phyloP scores from a whole-genome alignment of 2,888 invertebrate species.

The Pachycephus smyrnensis region DNA sequence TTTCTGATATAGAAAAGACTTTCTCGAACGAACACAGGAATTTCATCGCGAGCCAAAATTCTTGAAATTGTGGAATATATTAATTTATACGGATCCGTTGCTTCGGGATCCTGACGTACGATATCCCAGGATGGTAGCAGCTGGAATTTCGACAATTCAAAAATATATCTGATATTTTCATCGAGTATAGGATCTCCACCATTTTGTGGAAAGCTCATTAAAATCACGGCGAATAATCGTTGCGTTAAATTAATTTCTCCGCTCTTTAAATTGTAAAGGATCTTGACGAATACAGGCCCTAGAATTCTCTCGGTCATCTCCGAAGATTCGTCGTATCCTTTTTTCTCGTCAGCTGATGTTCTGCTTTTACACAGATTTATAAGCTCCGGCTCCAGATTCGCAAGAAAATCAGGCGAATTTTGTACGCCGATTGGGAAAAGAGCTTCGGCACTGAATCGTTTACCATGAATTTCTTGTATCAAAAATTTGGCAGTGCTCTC shows the following conservation, averaged over 20 bases:
- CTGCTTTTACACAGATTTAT: slow-evolving; percentile 2
- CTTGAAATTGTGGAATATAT: slow-evolving; percentile 22
- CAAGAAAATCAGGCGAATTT: slow-evolving; percentile 21
- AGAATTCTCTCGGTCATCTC: slow-evolving; percentile 21
- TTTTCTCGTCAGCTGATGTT: slow-evolving; percentile 9
- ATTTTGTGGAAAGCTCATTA: slow-evolving; percentile 33
- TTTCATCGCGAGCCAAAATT: slow-evolving; percentile 17
- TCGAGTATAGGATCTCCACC: slow-evolving; percentile 35
- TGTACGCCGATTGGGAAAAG: background rate
- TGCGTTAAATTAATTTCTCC: slow-evolving; percentile 24
- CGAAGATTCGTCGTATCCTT: slow-evolving; percentile 23
- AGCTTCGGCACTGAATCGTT: background rate
- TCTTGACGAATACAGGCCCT: slow-evolving; percentile 32
- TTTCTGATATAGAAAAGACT: slow-evolving; percentile 29
- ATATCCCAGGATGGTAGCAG: slow-evolving; percentile 30
- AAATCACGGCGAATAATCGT: slow-evolving; percentile 33
- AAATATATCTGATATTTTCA: slow-evolving; percentile 35
- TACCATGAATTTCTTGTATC: slow-evolving; percentile 14
- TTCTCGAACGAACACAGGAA: slow-evolving; percentile 23
- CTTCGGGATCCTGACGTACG: background rate
- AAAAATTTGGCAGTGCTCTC: slow-evolving; percentile 29
- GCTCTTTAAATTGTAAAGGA: slow-evolving; percentile 22
- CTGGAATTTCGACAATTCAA: slow-evolving; percentile 19
- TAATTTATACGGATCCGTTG: slow-evolving; percentile 25
- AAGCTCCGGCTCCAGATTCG: slow-evolving; percentile 15